Base-by-base conservation (phyloP, 2,888 invertebrate species). In the Leptinotarsa peninsularis region DNA sequence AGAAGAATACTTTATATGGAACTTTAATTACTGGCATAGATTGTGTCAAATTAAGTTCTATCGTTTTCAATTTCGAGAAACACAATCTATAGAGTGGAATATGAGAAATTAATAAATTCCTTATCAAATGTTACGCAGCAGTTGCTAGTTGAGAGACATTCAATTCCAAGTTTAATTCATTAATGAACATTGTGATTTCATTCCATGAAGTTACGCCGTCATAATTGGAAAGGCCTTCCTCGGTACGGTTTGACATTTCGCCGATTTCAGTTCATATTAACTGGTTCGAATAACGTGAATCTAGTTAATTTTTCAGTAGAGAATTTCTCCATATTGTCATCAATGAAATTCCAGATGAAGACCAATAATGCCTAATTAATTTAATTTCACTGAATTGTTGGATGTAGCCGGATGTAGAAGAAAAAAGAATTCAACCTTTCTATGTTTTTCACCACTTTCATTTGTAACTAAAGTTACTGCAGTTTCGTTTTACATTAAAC, bases 141-240 rank as follows among this genome's bases (percentile, higher is more conserved):
- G 56, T 52, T 52, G 71, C 66, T 66, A 71, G 63, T 54, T 58
- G 60, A 13, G 49, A 49, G 71, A 71, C 52, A 66, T 71, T 71
- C 58, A 58, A 71, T 71, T 71, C 49, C 49, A 18, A 71, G 52
- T 66, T 66, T 66, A 52, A 50, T 72, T 72, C 66, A 66, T 72
- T 72, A 72, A 66, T 50, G 72, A 72, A 66, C 66, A 72, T 50
- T 72, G 49, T 58, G 50, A 72, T 66, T 72, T 72, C 72, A 50
- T 72, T 72, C 23, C 72, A 66, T 72, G 66, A 52, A 66, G 23
- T 72, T 72, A 50, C 49, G 52, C 72, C 18, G 60, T 66, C 21
- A 63, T 72, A 72, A 66, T 66, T 72, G 72, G n/a, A 72, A 63
- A 49, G 66, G 60, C 67, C 71, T 63, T 63, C 49, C 17, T 63